Conservation (phyloP, 2,888 invertebrate species). For the Diadegma fenestrale region DNA sequence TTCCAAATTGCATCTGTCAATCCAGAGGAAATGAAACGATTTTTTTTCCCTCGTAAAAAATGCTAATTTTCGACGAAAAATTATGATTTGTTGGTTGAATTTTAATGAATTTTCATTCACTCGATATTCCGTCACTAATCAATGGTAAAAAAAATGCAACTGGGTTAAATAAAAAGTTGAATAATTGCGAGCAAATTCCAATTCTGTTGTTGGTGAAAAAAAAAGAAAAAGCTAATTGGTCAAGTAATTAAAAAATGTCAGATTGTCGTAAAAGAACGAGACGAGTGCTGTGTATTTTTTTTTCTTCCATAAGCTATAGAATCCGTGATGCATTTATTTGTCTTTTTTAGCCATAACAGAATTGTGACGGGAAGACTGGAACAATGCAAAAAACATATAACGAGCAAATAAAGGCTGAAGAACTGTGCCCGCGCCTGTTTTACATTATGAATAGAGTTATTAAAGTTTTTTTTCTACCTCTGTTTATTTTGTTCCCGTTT, state of each 20-base stretch:
- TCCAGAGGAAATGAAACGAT: too few species aligned
- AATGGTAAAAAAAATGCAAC: too few species aligned
- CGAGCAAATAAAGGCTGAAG: background rate
- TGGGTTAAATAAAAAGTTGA: too few species aligned
- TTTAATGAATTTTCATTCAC: too few species aligned
- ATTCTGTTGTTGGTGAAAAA: too few species aligned
- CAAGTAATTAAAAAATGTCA: background rate
- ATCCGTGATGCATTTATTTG: constrained; percentile 2
- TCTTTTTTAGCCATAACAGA: background rate
- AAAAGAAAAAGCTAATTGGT: too few species aligned
- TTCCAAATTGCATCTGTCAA: too few species aligned
- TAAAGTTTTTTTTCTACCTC: constrained; percentile 1
- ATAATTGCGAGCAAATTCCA: too few species aligned
- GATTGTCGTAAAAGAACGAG: background rate
- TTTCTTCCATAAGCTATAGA: background rate
- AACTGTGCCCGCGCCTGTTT: background rate
- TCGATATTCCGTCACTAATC: too few species aligned
- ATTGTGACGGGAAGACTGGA: background rate
- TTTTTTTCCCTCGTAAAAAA: too few species aligned
- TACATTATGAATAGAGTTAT: constrained; percentile 28
- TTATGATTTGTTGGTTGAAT: too few species aligned
- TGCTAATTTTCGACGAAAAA: too few species aligned
- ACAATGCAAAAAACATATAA: constrained; percentile 22
- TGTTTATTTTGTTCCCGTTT: background rate
- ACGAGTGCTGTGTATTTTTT: background rate